Evolutionary conservation across 1,140 invertebrate species (phyloP).

Genomic region (Cyphomyrmex costatus): DNA sequence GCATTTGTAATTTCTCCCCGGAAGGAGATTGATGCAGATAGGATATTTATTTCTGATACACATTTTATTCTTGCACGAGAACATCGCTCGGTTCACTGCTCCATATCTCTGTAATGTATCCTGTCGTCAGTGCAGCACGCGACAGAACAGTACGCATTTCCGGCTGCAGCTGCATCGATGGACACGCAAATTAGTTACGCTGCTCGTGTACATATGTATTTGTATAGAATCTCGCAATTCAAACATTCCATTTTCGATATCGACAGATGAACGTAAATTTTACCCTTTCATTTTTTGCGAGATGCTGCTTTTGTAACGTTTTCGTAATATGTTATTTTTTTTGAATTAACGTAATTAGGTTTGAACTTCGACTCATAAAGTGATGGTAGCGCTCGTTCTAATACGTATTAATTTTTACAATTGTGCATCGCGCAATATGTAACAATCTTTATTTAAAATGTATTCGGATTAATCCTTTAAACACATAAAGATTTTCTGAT

Average conservation of each 20-base stretch:
- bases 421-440: neutral
- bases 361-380: neutral
- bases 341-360: neutral
- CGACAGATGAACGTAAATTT: constrained; percentile 5
- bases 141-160: constrained; percentile 71
- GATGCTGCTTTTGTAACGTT: neutral
- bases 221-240: constrained; percentile 17
- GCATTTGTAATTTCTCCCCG: neutral
- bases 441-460: neutral
- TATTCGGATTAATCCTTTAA: neutral
- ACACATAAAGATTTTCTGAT: no score
- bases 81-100: constrained; percentile 67
- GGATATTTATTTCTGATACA: constrained; percentile 42
- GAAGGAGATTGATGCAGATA: constrained; percentile 21
- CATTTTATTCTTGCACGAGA: constrained; percentile 62
- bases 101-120: constrained; percentile 70
- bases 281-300: neutral
- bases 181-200: constrained; percentile 73
- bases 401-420: neutral
- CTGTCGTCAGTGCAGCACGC: constrained; percentile 64
- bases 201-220: constrained; percentile 69
- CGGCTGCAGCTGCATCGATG: constrained; percentile 72
- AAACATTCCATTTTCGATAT: constrained; percentile 16
- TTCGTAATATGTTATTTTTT: neutral
- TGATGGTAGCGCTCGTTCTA: neutral